Percentiles rank a stretch among this genome's conserved stretches.
Evolutionary conservation across 2,113 vertebrate species (phyloP).

Genomic region (Hypocryptadius cinnamomeus): DNA sequence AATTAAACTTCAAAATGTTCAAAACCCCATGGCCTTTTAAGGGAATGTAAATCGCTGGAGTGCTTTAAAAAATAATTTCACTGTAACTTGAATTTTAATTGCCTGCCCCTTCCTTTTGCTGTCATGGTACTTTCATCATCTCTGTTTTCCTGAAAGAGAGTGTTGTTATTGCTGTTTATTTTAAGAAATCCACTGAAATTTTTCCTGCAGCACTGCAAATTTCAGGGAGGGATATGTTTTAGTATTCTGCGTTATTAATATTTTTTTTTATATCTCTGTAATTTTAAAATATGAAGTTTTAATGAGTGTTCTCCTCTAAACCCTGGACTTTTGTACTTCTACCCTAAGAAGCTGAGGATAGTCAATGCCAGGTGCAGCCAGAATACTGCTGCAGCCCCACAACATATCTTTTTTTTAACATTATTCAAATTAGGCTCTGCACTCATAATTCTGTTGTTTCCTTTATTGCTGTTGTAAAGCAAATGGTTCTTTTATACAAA

Average conservation of each 20-base stretch:
- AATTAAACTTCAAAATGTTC: neutral
- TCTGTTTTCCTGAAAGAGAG: neutral
- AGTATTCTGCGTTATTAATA: conserved; percentile 44
- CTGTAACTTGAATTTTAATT: conserved; percentile 11
- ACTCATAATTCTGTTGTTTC: conserved; percentile 74
- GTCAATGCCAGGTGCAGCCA: conserved; percentile 49
- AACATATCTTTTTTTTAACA: conserved; percentile 60
- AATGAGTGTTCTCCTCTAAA: conserved; percentile 55
- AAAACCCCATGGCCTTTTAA: neutral
- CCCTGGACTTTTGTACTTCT: conserved; percentile 37
- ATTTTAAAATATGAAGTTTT: conserved; percentile 47
- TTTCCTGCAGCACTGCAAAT: neutral
- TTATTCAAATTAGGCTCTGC: conserved; percentile 72
- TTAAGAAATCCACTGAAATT: conserved; percentile 21
- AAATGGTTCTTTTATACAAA: conserved; percentile 77
- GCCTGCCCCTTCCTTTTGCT: conserved; percentile 7
- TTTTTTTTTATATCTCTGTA: conserved; percentile 59
- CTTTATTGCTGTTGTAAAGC: conserved; percentile 76
- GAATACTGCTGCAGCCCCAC: conserved; percentile 4
- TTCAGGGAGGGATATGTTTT: conserved; percentile 24
- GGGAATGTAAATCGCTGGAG: neutral
- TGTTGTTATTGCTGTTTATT: neutral
- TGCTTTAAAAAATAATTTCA: conserved; percentile 2
- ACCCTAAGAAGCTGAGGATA: conserved; percentile 47
- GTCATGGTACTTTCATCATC: neutral